Conservation (phyloP, 2,888 invertebrate genomes). For the Oxystoma pomonae region DNA sequence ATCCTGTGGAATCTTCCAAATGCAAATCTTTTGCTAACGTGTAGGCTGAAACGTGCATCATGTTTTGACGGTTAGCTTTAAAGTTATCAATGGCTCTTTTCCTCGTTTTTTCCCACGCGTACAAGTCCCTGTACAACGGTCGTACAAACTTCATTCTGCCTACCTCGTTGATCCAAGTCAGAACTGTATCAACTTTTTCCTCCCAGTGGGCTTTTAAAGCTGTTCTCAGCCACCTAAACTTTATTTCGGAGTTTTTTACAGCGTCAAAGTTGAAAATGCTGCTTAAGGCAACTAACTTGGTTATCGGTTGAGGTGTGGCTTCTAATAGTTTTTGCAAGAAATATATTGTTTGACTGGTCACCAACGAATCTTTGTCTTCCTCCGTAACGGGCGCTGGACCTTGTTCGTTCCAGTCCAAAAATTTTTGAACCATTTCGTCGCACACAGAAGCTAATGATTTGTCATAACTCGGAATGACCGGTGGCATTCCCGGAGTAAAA, state of each 20-base stretch:
- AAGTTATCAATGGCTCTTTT: constrained; percentile 69
- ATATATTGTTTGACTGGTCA: constrained; percentile 60
- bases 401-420: constrained; percentile 51
- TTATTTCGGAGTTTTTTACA: constrained; percentile 75
- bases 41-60: constrained; percentile 81
- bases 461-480: constrained; percentile 76
- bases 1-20: constrained; percentile 26
- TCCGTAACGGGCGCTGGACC: constrained; percentile 49
- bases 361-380: constrained; percentile 55
- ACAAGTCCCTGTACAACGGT: constrained; percentile 82
- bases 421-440: constrained; percentile 49
- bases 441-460: constrained; percentile 61
- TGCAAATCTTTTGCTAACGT: constrained; percentile 74
- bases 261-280: constrained; percentile 60
- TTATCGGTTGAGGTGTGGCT: constrained; percentile 49
- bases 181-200: constrained; percentile 60
- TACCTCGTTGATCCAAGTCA: constrained; percentile 76
- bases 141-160: constrained; percentile 91
- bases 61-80: constrained; percentile 60
- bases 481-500: constrained; percentile 81
- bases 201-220: constrained; percentile 71
- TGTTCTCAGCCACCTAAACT: constrained; percentile 64
- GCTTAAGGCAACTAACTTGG: constrained; percentile 59
- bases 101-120: constrained; percentile 71
- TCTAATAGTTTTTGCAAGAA: constrained; percentile 66